Evolutionary conservation across 2,888 invertebrate species (phyloP), one percentile per base, ranked within the genome.

Genomic region (Thumatha senex): DNA sequence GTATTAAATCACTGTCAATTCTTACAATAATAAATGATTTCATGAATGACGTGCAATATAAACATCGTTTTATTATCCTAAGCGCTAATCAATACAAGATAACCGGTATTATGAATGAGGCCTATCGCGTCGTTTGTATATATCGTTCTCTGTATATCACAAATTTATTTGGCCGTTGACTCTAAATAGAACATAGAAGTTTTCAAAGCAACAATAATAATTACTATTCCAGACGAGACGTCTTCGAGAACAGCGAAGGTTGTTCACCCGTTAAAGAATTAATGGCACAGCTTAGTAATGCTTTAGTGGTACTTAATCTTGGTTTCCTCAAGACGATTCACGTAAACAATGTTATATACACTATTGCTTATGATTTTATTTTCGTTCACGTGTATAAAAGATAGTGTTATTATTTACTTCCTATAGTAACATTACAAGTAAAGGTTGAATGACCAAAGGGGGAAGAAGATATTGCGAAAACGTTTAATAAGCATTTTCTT

Each of bases 221-320:
- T 89, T 89, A 80, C 80, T 86, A 89, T 89, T 85, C 88, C 80
- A 84, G 83, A 82, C 87, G 75, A 78, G 80, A 74, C 74, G 74
- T 72, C 77, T 78, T 71, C 74, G 71, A 78, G 70, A 72, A 70
- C 71, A 64, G 63, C 69, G 68, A 74, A 80, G 89, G 86, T 82
- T 78, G 72, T 87, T 89, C 84, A 89, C 87, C 89, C 76, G 70
- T 78, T 74, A 72, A 76, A 75, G 82, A 86, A 85, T 83, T 85
- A 87, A 88, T 86, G 81, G 82, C 75, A 63, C 64, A 77, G 74
- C 76, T 78, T 72, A 69, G 73, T 80, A 80, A 78, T 78, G 76
- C 79, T 74, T 82, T 74, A 73, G 68, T 73, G 73, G 76, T 75
- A 73, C 78, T 85, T 77, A 78, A 80, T 79, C 78, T 80, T 74